phyloP scores from a whole-genome alignment of 2,113 vertebrate genomes.

The Orthonyx spaldingii region DNA sequence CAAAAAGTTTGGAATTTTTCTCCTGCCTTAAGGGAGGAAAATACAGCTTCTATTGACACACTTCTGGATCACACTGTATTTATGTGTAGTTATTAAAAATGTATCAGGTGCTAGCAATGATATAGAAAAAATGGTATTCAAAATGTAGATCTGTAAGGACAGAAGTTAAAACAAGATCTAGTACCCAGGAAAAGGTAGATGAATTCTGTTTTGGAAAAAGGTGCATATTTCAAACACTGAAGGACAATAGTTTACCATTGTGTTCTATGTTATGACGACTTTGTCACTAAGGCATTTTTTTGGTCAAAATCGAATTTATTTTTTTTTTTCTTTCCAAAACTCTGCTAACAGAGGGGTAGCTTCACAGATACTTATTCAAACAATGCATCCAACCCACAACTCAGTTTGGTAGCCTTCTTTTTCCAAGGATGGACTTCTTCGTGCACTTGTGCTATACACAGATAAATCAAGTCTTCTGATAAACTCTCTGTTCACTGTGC shows the following conservation, averaged over 20 bases:
- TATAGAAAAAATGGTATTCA: background rate
- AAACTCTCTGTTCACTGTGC: background rate
- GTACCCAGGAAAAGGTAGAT: background rate
- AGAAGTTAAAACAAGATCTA: background rate
- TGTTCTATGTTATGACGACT: background rate
- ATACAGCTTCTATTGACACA: background rate
- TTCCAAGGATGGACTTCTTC: background rate
- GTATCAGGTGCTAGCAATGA: background rate
- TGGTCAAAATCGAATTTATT: background rate
- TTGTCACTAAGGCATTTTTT: background rate
- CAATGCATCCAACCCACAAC: background rate
- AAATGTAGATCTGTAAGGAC: background rate
- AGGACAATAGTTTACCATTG: background rate
- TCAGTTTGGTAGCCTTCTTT: background rate
- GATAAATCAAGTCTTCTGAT: background rate
- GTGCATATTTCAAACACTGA: background rate
- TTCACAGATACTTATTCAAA: background rate
- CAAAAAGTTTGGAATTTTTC: background rate
- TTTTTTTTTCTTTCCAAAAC: background rate
- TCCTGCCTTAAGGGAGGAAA: background rate
- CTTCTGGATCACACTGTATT: background rate
- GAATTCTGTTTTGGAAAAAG: background rate
- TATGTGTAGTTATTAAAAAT: background rate
- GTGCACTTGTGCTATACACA: background rate
- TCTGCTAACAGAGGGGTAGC: background rate